Percentiles rank a stretch among this genome's conserved stretches.
Conservation (phyloP, 2,888 invertebrate genomes). For the Allophyes oxyacanthae region DNA sequence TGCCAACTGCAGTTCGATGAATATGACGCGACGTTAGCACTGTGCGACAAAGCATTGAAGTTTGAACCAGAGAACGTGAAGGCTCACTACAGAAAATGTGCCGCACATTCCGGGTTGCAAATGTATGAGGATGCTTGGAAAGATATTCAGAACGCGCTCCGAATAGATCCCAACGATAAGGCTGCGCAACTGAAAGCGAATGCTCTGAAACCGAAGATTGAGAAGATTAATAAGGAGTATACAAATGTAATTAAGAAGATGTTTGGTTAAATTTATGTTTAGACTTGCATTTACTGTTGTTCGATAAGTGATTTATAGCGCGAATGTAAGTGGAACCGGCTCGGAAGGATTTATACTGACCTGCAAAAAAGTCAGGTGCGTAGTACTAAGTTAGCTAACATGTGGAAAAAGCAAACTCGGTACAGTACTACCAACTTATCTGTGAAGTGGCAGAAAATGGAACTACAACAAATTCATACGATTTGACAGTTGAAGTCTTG, state of each 20-base stretch:
- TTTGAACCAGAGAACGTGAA: slow-evolving; percentile 95
- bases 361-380: too few relatives aligned
- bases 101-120: slow-evolving; percentile 91
- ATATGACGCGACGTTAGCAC: slow-evolving; percentile 90
- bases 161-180: slow-evolving; percentile 91
- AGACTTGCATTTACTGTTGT: too few relatives aligned
- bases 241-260: slow-evolving; percentile 89
- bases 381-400: too few relatives aligned
- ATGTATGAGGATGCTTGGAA: slow-evolving; percentile 91
- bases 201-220: slow-evolving; percentile 87
- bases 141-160: slow-evolving; percentile 88
- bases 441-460: too few relatives aligned
- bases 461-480: too few relatives aligned
- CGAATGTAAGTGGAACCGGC: too few relatives aligned
- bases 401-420: too few relatives aligned
- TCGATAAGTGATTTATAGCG: too few relatives aligned
- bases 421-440: too few relatives aligned
- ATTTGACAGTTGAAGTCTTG: too few relatives aligned
- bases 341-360: too few relatives aligned
- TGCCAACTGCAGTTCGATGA: slow-evolving; percentile 93
- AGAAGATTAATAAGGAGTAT: slow-evolving; percentile 90
- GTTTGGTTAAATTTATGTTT: slow-evolving; percentile 72
- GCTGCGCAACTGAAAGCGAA: slow-evolving; percentile 90
- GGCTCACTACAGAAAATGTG: slow-evolving; percentile 95
- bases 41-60: slow-evolving; percentile 94